A percentile compares a stretch with the other conserved stretches of the same genome.
phyloP scores from a whole-genome alignment of 2,888 invertebrate genomes.

The Lepetodrilus schrolli region DNA sequence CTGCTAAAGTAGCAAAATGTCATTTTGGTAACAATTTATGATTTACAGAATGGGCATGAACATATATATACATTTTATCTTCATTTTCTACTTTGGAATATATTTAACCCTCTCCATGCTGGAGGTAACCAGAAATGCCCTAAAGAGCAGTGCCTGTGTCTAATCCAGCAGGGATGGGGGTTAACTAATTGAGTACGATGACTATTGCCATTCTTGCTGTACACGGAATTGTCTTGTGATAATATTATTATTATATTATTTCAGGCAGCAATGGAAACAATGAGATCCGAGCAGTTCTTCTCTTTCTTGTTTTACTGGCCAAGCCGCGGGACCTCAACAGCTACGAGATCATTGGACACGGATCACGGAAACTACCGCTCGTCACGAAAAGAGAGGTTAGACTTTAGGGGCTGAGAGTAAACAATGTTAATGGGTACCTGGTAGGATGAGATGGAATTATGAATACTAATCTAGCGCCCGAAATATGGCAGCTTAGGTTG shows the following conservation, averaged over 20 bases:
- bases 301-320: constrained; percentile 51
- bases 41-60: too few species aligned
- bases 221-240: neutral
- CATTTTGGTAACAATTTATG: too few species aligned
- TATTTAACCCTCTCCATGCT: too few species aligned
- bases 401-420: neutral
- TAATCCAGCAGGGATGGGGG: too few species aligned
- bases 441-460: neutral
- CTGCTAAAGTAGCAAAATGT: too few species aligned
- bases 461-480: too few species aligned
- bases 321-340: constrained; percentile 36
- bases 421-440: neutral
- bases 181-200: neutral
- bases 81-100: too few species aligned
- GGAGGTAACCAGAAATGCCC: too few species aligned
- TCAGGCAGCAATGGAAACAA: constrained; percentile 19
- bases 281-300: constrained; percentile 42
- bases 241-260: constrained; percentile 30
- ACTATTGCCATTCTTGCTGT: neutral
- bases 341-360: constrained; percentile 46
- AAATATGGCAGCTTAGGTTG: too few species aligned
- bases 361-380: constrained; percentile 43
- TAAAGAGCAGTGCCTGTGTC: too few species aligned
- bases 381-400: neutral
- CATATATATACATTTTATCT: too few species aligned